Base-by-base conservation (phyloP, 2,888 invertebrate species). In the Hirtodrosophila duncani region DNA sequence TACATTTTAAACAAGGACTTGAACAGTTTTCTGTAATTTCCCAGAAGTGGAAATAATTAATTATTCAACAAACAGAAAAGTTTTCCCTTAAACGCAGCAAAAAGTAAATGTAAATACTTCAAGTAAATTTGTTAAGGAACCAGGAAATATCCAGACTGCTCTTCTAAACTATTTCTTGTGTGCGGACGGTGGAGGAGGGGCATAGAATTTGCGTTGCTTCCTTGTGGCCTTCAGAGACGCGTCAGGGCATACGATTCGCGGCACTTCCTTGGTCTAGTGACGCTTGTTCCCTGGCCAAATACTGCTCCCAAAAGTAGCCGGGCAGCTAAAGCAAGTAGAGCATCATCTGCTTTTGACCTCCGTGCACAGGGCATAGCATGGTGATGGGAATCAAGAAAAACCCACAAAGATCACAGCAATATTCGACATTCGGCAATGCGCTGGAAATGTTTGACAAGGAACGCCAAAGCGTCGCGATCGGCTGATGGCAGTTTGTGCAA, bases 381-480 rank as follows among this genome's bases (percentile, higher is more conserved):
- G 10, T 92, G 90, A 63, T 92, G 90, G 0, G 92, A 92, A 83
- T 94, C 92, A 0, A 89, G 87, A 0, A 91, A 91, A 8, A 94
- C 94, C 83, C 94, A 96, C 98, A 87, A 99, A 97, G 18, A 98
- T 92, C 83, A 93, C 93, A 0, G 97, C 92, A 70, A 99, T 88
- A 88, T 97, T 98, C 91, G 89, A 63, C 92, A 91, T 65, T 93
- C 92, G 0, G 96, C 91, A 51, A 98, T 92, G 77, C 97, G 95
- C 86, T 96, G 95, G 67, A 98, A 89, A 87, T 99, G 99, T 51
- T 97, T 88, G 68, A 97, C 91, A 7, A 99, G 88, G 88, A 94
- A 99, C 0, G 98, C 97, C 42, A 99, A 89, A 0, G 98, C 97
- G 85, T 99, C 98, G 9, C 97, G 89, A 87, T 99, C 99, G 0